phyloP scores from a whole-genome alignment of 2,113 vertebrate species.

The Anoura caudifer region DNA sequence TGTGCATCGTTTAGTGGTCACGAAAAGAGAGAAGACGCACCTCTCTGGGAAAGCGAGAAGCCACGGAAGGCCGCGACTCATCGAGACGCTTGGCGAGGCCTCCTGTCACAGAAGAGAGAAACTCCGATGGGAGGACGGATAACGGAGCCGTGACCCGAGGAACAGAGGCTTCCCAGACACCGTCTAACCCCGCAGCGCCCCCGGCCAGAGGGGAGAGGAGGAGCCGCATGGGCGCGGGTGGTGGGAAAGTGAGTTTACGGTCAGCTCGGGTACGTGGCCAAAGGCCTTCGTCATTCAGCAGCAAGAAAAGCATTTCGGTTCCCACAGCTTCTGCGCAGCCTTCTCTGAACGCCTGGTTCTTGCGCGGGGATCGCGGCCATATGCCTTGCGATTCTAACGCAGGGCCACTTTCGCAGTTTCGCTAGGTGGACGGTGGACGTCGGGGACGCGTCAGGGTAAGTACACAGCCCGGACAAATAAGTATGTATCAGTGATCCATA shows the following conservation, averaged over 20 bases:
- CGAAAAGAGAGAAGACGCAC: neutral
- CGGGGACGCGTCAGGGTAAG: neutral
- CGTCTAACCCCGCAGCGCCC: neutral
- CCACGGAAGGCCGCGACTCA: neutral
- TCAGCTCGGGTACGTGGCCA: neutral
- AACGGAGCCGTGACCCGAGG: neutral
- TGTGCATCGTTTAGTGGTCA: neutral
- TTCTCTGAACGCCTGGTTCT: neutral
- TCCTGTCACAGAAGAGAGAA: neutral
- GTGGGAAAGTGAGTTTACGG: neutral
- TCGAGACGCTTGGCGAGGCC: neutral
- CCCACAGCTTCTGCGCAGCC: neutral
- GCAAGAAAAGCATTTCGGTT: neutral
- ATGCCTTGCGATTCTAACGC: neutral
- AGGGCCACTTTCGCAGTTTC: neutral
- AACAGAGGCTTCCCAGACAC: constrained; percentile 18
- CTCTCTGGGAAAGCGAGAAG: neutral
- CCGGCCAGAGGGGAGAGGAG: neutral
- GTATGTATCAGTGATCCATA: no score
- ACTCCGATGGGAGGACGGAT: neutral
- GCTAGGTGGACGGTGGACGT: neutral
- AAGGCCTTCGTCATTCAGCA: neutral
- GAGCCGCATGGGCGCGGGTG: no score
- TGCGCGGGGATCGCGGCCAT: neutral
- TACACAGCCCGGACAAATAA: neutral